Conservation (phyloP, 2,113 vertebrate genomes). For the Myrmecobius fasciatus region DNA sequence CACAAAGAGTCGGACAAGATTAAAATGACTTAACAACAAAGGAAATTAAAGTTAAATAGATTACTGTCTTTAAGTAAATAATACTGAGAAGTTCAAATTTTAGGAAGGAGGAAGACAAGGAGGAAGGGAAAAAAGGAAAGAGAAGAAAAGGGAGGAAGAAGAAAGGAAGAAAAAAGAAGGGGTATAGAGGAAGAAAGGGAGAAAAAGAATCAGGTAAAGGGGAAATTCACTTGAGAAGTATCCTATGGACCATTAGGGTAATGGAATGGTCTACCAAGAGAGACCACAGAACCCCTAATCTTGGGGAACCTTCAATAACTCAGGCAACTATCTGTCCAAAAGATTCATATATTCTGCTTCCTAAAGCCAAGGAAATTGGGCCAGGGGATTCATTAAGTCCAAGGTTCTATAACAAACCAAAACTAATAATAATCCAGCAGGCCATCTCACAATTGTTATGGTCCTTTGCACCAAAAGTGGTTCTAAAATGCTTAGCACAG, state of each 20-base stretch:
- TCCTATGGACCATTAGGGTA: neutral
- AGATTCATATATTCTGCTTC: neutral
- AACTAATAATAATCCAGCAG: neutral
- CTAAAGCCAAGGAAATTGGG: neutral
- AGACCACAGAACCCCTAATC: neutral
- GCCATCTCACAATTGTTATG: rapidly evolving
- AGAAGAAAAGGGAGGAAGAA: neutral
- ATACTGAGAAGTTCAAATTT: neutral
- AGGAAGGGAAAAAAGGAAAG: neutral
- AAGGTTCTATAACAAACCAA: neutral
- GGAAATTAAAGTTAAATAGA: neutral
- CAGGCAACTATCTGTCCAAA: neutral
- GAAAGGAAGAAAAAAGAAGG: neutral
- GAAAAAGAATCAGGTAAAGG: neutral
- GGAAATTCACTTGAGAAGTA: neutral
- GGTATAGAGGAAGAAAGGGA: no score
- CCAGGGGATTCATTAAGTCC: neutral
- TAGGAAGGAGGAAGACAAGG: neutral
- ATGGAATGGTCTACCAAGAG: neutral
- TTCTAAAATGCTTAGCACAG: neutral
- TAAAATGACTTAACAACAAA: neutral
- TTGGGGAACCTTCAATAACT: neutral
- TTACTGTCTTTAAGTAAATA: neutral
- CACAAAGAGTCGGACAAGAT: no score
- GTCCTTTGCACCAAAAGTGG: neutral